These are phyloP conservation scores for Agonopterix arenella DNA, from an alignment of 2,888 invertebrate genomes.

Conservation along the genomic window DNA sequence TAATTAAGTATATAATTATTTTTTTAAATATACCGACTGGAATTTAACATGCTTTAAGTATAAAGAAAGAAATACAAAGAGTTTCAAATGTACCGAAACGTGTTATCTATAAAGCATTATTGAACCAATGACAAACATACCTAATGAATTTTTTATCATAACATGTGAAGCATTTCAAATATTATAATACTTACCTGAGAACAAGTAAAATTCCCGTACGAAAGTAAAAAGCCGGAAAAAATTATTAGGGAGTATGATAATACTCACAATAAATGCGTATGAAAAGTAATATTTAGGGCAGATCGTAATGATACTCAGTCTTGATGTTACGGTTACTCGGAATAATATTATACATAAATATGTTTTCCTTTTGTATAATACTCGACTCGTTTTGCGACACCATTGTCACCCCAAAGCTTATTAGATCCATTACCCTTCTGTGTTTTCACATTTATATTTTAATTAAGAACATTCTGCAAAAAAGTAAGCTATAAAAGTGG, in stretches of 20 bases:
- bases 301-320: slow-evolving; percentile 1
- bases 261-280: background rate
- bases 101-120: too few relatives aligned
- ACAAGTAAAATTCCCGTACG: too few relatives aligned
- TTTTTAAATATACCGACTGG: too few relatives aligned
- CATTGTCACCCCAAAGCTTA: slow-evolving; percentile 38
- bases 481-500: slow-evolving; percentile 6
- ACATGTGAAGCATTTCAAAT: too few relatives aligned
- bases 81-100: too few relatives aligned
- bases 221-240: background rate
- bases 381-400: slow-evolving; percentile 25
- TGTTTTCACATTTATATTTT: slow-evolving; percentile 30
- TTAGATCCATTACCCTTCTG: slow-evolving; percentile 40
- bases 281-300: slow-evolving; percentile 3
- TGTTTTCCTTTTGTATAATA: slow-evolving; percentile 28
- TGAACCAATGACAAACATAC: too few relatives aligned
- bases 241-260: too few relatives aligned
- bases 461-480: slow-evolving; percentile 25
- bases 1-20: too few relatives aligned
- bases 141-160: too few relatives aligned
- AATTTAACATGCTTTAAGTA: too few relatives aligned
- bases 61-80: too few relatives aligned
- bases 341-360: slow-evolving; percentile 25
- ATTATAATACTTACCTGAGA: too few relatives aligned
- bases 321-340: slow-evolving; percentile 26